Evolutionary conservation across 2,888 invertebrate species (phyloP), one percentile per base, ranked within the genome.

Genomic region (Cybosia mesomella): DNA sequence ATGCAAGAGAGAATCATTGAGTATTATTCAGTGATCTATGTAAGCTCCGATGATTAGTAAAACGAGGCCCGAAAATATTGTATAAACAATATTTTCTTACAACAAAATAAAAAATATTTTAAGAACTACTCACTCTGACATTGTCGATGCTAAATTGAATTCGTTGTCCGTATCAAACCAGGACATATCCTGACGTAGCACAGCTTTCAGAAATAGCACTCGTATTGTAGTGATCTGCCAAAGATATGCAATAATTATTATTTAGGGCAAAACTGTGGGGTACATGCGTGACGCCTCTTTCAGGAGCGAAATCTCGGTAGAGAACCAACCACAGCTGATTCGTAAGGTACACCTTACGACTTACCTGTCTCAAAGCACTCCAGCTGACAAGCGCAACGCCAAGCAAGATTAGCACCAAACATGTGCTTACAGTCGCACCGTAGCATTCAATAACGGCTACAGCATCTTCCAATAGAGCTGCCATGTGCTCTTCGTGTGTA

Each of bases 141-240:
- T 96, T 88, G 96, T 96, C 61, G 96, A 96, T 73, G 97, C 97
- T 73, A 97, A 96, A 82, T 97, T 97, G 69, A 96, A 96, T 64
- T 96, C 96, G 0, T 96, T 95, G 66, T 96, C 95, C 0, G 96
- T 96, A 82, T 97, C 97, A 80, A 96, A 97, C 97, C 97, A 97
- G n/a, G 96, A 90, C 95, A 97, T 97, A 72, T 97, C 97, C 87
- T 97, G 97, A 0, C 96, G 93, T 7, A 97, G 89, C 1, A 97
- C 96, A 0, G 97, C 92, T 71, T 95, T 94, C 36, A 97, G 88
- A 80, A 97, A 97, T 73, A 95, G 86, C 77, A 94, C 94, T 13
- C 97, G 92, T 64, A 97, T 96, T 75, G 96, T 92, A 0, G 96
- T 96, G 49, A 96, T 96, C 95, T 96, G 75, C 66, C 36, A 66